Conservation (phyloP, 2,797 vertebrate species). For the Bradypus variegatus region DNA sequence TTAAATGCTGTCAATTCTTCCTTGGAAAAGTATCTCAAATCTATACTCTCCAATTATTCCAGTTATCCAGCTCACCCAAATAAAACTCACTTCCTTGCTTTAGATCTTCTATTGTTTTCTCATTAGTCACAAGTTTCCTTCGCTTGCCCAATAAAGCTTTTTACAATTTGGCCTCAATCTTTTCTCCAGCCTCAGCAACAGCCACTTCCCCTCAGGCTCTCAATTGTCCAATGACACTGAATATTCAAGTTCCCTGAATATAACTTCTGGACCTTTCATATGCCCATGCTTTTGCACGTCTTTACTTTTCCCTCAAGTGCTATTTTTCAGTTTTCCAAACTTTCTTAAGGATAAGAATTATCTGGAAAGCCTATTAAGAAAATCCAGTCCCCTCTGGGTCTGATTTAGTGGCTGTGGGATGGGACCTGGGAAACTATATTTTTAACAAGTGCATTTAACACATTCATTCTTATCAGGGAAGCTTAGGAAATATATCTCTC, state of each 20-base stretch:
- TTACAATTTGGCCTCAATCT: not conserved
- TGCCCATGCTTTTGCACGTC: not conserved
- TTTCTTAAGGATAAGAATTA: not conserved
- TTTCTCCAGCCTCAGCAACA: not conserved
- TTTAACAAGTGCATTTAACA: not conserved
- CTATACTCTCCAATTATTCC: not conserved
- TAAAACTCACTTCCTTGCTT: not conserved
- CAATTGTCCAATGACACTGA: not conserved
- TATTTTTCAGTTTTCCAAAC: not conserved
- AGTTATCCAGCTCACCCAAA: not conserved
- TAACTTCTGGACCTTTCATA: not conserved
- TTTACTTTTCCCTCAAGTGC: not conserved
- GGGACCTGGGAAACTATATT: not conserved
- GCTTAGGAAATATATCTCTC: not conserved
- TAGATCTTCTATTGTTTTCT: not conserved
- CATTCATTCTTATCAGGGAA: not conserved
- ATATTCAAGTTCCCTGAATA: not conserved
- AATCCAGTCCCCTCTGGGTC: not conserved
- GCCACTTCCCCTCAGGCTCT: not conserved
- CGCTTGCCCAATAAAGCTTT: not conserved
- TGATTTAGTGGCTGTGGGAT: not conserved
- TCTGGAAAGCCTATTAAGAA: not conserved
- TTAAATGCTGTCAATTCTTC: not conserved
- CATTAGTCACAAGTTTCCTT: not conserved
- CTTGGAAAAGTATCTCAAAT: not conserved